Evolutionary conservation across 2,797 vertebrate species (phyloP).

Genomic region (Melanitta fusca): DNA sequence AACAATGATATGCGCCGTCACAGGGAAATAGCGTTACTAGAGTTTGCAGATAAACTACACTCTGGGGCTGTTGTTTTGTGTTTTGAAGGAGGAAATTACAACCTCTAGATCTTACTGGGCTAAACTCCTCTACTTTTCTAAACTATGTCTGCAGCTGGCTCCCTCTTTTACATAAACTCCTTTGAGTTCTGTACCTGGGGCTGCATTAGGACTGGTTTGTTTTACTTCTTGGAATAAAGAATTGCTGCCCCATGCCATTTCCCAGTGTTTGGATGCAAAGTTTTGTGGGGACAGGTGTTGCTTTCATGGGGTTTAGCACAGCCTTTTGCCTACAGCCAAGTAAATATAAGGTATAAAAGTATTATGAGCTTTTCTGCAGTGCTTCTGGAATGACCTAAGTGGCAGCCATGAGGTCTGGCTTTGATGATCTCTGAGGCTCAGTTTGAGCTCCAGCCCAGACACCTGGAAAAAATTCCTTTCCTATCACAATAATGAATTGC

Average conservation of each 20-base stretch:
- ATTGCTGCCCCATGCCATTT: accelerated
- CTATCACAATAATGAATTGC: background rate
- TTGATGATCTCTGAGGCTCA: background rate
- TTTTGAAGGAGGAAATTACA: background rate
- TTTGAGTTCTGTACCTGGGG: background rate
- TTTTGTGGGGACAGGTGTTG: background rate
- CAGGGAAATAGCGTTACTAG: background rate
- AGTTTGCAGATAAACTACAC: background rate
- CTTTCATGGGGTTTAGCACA: background rate
- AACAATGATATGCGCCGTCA: background rate
- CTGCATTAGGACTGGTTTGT: background rate
- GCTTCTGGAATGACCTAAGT: background rate
- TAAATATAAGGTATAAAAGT: background rate
- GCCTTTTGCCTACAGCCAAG: background rate
- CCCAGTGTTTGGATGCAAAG: background rate
- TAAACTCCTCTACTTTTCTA: background rate
- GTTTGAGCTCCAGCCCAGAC: background rate
- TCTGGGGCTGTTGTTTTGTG: background rate
- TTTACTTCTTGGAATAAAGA: background rate
- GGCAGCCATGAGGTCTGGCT: background rate
- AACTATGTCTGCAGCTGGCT: background rate
- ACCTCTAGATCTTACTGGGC: background rate
- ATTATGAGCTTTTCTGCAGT: background rate
- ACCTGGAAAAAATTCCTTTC: background rate
- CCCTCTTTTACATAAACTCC: background rate